Percentiles rank a stretch among this genome's conserved stretches.
phyloP scores from a whole-genome alignment of 1,140 invertebrate genomes.

The Trinorchestia longiramus region DNA sequence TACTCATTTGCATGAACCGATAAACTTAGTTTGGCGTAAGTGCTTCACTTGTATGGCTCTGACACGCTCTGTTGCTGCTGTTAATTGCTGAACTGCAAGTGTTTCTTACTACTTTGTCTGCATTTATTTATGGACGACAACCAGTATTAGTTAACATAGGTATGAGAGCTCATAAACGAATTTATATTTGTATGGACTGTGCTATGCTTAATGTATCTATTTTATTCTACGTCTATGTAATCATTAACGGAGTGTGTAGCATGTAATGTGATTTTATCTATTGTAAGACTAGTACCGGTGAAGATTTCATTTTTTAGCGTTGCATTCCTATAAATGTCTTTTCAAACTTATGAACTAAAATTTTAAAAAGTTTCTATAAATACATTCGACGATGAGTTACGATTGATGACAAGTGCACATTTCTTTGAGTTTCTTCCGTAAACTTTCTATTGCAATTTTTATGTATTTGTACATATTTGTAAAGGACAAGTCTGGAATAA shows the following conservation, averaged over 20 bases:
- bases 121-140: neutral
- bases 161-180: conserved; percentile 38
- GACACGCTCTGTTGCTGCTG: neutral
- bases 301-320: neutral
- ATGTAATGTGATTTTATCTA: conserved; percentile 34
- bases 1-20: neutral
- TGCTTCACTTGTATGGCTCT: neutral
- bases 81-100: neutral
- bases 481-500: conserved; percentile 32
- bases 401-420: neutral
- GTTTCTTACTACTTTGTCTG: neutral
- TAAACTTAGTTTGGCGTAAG: neutral
- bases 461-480: conserved; percentile 48
- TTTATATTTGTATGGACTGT: conserved; percentile 51
- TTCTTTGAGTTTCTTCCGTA: neutral
- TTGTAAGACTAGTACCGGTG: neutral
- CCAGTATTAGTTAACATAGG: conserved; percentile 40
- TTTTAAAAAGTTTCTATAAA: neutral
- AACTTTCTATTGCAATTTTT: neutral
- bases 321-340: neutral
- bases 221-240: conserved; percentile 40
- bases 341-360: neutral
- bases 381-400: neutral
- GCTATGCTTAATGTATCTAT: conserved; percentile 43
- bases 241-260: conserved; percentile 30